Evolutionary conservation across 2,113 vertebrate genomes (phyloP).

Genomic region (Megaceryle maxima): DNA sequence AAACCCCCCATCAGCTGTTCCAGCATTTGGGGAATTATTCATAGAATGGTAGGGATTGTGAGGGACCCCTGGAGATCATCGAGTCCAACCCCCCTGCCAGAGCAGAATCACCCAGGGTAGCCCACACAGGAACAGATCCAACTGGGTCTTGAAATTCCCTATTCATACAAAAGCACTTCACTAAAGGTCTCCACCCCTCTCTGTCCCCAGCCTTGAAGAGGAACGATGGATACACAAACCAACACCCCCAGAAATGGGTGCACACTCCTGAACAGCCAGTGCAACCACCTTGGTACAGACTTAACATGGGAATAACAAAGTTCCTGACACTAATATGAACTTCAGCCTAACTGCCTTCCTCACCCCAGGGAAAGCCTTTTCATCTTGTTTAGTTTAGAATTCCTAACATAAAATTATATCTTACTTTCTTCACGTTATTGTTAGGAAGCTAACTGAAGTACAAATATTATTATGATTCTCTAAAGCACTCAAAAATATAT

Average conservation of each 20-base stretch:
- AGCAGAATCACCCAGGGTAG: too few species aligned
- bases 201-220: too few species aligned
- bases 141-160: too few species aligned
- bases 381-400: background rate
- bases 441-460: background rate
- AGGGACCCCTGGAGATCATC: too few species aligned
- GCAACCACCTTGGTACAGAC: background rate
- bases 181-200: too few species aligned
- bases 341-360: background rate
- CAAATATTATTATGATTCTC: background rate
- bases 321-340: background rate
- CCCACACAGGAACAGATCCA: too few species aligned
- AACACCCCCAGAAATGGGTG: too few species aligned
- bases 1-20: background rate
- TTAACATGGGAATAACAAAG: background rate
- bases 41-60: too few species aligned
- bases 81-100: too few species aligned
- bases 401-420: background rate
- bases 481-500: background rate
- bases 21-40: background rate
- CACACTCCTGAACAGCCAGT: too few species aligned
- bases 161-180: too few species aligned
- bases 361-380: background rate
- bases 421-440: background rate
- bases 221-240: too few species aligned